A percentile compares a stretch with the other conserved stretches of the same genome.
Conservation (phyloP, 2,113 vertebrate species). For the Notechis scutatus region DNA sequence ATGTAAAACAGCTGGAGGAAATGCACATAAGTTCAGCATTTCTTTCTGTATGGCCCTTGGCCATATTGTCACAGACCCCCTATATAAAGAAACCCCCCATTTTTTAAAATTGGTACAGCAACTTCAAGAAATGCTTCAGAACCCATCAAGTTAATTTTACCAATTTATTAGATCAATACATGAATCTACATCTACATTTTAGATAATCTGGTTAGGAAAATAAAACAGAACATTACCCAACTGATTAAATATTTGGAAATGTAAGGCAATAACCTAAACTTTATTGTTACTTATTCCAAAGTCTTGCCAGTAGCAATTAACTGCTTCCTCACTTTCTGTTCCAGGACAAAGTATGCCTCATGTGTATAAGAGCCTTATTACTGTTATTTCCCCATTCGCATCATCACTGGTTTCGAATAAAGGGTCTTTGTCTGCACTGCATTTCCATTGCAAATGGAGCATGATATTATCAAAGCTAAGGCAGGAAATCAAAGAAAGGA, state of each 20-base stretch:
- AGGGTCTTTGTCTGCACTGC: constrained; percentile 13
- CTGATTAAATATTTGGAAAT: neutral
- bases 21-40: neutral
- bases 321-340: neutral
- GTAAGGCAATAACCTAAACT: neutral
- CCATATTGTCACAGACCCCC: neutral
- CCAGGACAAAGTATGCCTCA: constrained; percentile 14
- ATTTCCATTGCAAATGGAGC: neutral
- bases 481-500: neutral
- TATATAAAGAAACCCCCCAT: neutral
- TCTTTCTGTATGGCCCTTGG: neutral
- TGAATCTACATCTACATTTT: neutral
- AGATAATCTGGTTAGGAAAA: neutral
- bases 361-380: neutral
- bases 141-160: neutral
- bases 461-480: constrained; percentile 30
- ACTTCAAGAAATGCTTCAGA: neutral
- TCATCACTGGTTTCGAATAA: neutral
- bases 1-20: neutral
- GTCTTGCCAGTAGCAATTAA: neutral
- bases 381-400: constrained; percentile 1
- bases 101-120: neutral
- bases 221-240: neutral
- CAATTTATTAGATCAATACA: neutral
- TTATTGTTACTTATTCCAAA: neutral